Conservation (phyloP, 1,140 invertebrate genomes). For the Sogatella furcifera region DNA sequence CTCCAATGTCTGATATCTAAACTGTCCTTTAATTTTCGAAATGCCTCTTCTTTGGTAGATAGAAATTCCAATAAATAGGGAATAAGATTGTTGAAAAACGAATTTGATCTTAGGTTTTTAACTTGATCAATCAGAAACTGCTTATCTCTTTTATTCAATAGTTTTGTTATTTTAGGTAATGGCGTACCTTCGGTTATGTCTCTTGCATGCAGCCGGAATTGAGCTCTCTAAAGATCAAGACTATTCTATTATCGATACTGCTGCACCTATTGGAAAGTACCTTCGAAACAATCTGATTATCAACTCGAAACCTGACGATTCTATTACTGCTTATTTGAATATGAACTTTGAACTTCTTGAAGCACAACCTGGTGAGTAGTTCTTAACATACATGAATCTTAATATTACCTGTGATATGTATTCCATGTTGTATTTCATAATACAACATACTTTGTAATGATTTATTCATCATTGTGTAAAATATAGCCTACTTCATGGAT, state of each 20-base stretch:
- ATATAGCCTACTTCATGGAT: too few species aligned
- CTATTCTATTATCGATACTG: neutral
- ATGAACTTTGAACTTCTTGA: slow-evolving; percentile 31
- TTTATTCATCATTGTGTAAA: too few species aligned
- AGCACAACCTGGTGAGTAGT: slow-evolving; percentile 30
- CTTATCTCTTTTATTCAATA: too few species aligned
- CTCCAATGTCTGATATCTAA: neutral
- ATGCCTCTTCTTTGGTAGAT: too few species aligned
- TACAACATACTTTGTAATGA: too few species aligned
- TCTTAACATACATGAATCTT: too few species aligned
- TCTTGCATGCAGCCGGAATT: slow-evolving; percentile 38
- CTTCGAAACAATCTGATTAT: slow-evolving; percentile 23
- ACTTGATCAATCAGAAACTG: too few species aligned
- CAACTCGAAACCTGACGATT: slow-evolving; percentile 6
- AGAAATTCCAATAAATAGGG: neutral
- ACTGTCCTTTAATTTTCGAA: neutral
- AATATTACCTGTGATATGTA: too few species aligned
- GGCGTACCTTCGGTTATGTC: slow-evolving; percentile 62
- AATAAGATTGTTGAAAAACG: too few species aligned
- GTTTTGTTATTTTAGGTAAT: slow-evolving; percentile 45
- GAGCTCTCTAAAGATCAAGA: slow-evolving; percentile 24
- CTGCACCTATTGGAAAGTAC: slow-evolving; percentile 18
- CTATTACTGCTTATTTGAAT: slow-evolving; percentile 26
- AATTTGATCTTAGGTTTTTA: too few species aligned
- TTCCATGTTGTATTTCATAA: too few species aligned